These are phyloP conservation scores for Synodontis membranacea DNA, from an alignment of 2,113 vertebrate genomes.

Conservation along the genomic window DNA sequence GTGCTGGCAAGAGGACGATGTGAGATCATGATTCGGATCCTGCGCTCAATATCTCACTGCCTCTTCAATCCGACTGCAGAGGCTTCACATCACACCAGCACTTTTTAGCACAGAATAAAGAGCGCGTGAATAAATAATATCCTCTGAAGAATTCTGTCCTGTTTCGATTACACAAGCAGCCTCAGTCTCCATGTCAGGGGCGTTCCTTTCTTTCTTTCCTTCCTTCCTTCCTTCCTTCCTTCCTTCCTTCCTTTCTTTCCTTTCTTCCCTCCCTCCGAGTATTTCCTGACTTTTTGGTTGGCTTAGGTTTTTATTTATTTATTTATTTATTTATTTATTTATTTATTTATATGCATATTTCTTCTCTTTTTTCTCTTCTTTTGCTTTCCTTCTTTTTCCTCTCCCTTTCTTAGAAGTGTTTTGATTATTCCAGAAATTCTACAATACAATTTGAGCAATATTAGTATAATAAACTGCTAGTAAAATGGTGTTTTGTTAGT, in stretches of 20 bases:
- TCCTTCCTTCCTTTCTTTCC: too few species aligned
- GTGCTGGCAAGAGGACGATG: constrained; percentile 51
- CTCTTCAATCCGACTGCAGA: constrained; percentile 17
- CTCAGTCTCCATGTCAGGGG: not conserved
- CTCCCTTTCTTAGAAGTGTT: not conserved
- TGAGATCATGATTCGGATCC: constrained; percentile 61
- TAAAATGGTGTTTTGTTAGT: not conserved
- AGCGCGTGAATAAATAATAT: not conserved
- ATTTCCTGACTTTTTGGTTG: too few species aligned
- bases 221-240: too few species aligned
- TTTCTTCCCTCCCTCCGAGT: too few species aligned
- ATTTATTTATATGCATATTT: not conserved
- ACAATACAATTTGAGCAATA: too few species aligned
- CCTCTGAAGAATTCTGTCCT: not conserved
- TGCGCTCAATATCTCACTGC: constrained; percentile 55
- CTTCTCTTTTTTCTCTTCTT: not conserved
- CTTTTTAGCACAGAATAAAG: not conserved
- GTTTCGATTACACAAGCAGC: not conserved
- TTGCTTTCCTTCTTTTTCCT: not conserved
- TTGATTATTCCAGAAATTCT: not conserved
- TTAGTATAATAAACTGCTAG: not conserved
- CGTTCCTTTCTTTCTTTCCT: too few species aligned
- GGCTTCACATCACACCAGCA: not conserved
- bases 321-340: not conserved
- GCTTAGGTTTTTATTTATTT: too few species aligned